Evolutionary conservation across 1,140 invertebrate genomes (phyloP).

Genomic region (Stegodyphus dumicola): DNA sequence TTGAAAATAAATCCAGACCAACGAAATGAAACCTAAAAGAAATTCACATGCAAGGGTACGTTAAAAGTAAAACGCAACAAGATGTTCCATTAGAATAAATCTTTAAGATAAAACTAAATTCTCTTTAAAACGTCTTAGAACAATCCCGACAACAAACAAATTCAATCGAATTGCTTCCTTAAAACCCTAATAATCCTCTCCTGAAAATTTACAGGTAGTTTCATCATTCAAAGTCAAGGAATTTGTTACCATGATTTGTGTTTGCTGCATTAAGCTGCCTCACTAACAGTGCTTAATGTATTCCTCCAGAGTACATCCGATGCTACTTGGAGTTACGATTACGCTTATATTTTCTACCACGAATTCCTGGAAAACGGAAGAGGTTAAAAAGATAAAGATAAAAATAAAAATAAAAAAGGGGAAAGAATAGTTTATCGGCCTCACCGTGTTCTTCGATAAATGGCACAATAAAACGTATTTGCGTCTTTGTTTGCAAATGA

Average conservation of each 20-base stretch:
- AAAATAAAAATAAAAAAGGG: neutral
- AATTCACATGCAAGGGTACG: no score
- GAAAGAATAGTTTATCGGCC: slow-evolving; percentile 23
- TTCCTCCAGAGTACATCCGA: neutral
- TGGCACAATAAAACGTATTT: slow-evolving; percentile 48
- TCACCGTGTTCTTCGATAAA: slow-evolving; percentile 21
- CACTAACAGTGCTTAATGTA: slow-evolving; percentile 2
- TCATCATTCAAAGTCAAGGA: slow-evolving; percentile 41
- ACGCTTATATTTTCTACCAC: neutral
- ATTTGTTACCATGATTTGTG: slow-evolving; percentile 16
- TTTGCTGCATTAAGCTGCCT: neutral
- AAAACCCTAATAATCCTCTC: neutral
- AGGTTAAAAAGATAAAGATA: no score
- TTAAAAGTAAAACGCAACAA: no score
- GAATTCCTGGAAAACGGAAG: no score
- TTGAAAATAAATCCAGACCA: no score
- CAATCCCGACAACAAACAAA: no score
- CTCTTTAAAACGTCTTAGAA: no score
- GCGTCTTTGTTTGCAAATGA: slow-evolving; percentile 37
- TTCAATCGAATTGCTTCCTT: no score
- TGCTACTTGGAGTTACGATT: neutral
- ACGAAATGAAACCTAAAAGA: no score
- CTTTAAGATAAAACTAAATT: no score
- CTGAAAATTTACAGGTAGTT: slow-evolving; percentile 23
- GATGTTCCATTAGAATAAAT: no score